Evolutionary conservation across 2,113 vertebrate genomes (phyloP).

Genomic region (Poeciliopsis prolifica): DNA sequence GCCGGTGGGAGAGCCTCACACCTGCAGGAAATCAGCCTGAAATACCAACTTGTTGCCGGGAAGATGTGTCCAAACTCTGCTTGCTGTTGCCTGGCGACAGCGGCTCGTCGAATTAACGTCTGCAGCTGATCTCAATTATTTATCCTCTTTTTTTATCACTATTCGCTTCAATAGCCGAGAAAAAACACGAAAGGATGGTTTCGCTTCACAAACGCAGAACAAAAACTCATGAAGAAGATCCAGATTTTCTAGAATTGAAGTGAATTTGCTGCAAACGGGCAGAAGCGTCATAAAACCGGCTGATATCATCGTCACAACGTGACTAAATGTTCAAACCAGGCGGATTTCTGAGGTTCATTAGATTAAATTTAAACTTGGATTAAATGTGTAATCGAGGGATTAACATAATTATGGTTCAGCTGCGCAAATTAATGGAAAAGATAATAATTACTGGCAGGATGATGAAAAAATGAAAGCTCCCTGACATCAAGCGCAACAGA

Average conservation of each 20-base stretch:
- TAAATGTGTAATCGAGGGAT: neutral
- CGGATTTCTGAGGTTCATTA: neutral
- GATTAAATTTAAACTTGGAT: neutral
- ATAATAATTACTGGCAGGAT: neutral
- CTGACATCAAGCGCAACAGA: neutral
- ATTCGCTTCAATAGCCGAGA: constrained; percentile 19
- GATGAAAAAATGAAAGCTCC: neutral
- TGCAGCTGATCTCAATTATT: constrained; percentile 29
- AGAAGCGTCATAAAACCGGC: neutral
- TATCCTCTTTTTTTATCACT: neutral
- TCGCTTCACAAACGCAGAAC: neutral
- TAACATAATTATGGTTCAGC: neutral
- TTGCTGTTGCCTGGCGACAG: constrained; percentile 52
- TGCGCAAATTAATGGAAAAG: neutral
- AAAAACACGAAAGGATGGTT: neutral
- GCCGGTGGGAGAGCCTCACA: constrained; percentile 27
- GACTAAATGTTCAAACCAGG: neutral
- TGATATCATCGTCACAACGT: neutral
- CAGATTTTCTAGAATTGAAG: neutral
- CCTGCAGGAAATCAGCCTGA: constrained; percentile 21
- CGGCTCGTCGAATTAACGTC: constrained; percentile 39
- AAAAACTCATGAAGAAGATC: neutral
- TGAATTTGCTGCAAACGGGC: no score
- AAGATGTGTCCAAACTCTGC: constrained; percentile 11
- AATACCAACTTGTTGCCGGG: constrained; percentile 34